Percentiles rank a stretch among this genome's conserved stretches.
These are phyloP conservation scores for Crotalus tigris DNA, from an alignment of 2,113 vertebrate species.

Conservation along the genomic window DNA sequence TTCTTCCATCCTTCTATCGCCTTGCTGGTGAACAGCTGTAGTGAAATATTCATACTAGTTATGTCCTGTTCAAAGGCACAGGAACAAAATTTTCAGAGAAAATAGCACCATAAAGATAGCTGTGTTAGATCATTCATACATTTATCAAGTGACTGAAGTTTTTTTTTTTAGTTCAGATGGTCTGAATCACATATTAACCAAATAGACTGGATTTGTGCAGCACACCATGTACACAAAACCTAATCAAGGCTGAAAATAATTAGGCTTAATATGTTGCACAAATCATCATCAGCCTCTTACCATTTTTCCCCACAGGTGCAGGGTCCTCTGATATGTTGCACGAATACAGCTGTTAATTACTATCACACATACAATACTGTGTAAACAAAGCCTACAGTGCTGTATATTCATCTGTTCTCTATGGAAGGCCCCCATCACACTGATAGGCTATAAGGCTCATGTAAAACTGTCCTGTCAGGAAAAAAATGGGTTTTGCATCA, in stretches of 20 bases:
- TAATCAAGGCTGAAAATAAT: neutral
- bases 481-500: neutral
- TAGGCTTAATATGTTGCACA: neutral
- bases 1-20: neutral
- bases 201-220: neutral
- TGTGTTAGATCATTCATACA: neutral
- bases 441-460: neutral
- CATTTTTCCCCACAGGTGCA: neutral
- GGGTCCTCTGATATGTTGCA: neutral
- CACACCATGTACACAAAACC: neutral
- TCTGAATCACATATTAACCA: neutral
- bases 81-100: neutral
- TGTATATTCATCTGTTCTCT: neutral
- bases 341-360: neutral
- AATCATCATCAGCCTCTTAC: neutral
- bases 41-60: neutral
- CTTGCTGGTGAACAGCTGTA: neutral
- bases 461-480: neutral
- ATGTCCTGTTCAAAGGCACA: neutral
- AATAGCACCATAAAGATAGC: neutral
- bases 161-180: neutral
- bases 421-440: neutral
- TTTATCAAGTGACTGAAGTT: neutral
- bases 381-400: neutral
- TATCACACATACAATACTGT: neutral